These are phyloP conservation scores for Dascillus cervinus DNA, from an alignment of 2,888 invertebrate genomes.

Conservation along the genomic window DNA sequence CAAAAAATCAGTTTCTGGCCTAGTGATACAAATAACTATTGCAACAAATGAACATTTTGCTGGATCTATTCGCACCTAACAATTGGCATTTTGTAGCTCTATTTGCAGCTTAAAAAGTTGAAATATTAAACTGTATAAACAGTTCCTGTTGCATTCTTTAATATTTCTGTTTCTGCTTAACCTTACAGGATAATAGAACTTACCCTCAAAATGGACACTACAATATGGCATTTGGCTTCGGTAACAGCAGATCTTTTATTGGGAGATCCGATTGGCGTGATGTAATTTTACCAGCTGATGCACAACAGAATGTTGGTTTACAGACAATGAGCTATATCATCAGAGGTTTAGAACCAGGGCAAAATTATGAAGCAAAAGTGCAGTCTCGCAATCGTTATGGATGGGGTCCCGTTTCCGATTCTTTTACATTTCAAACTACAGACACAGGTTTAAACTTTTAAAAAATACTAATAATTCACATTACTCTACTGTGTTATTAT, in stretches of 20 bases:
- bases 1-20: too few species aligned
- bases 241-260: slow-evolving; percentile 34
- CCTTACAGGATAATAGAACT: slow-evolving; percentile 37
- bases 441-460: slow-evolving; percentile 57
- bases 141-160: too few species aligned
- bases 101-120: too few species aligned
- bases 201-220: slow-evolving; percentile 28
- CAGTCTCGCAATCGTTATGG: slow-evolving; percentile 60
- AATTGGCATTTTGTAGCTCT: too few species aligned
- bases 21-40: too few species aligned
- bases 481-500: too few species aligned
- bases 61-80: too few species aligned
- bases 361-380: slow-evolving; percentile 60
- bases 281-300: slow-evolving; percentile 48
- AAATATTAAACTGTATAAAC: too few species aligned
- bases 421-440: slow-evolving; percentile 56
- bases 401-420: slow-evolving; percentile 57
- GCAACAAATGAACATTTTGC: too few species aligned
- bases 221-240: slow-evolving; percentile 30
- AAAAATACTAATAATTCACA: too few species aligned
- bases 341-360: slow-evolving; percentile 55
- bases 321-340: slow-evolving; percentile 61
- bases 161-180: too few species aligned
- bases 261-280: slow-evolving; percentile 49
- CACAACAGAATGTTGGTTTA: slow-evolving; percentile 44